Evolutionary conservation across 2,888 invertebrate genomes (phyloP).

Genomic region (Euspilapteryx auroguttella): DNA sequence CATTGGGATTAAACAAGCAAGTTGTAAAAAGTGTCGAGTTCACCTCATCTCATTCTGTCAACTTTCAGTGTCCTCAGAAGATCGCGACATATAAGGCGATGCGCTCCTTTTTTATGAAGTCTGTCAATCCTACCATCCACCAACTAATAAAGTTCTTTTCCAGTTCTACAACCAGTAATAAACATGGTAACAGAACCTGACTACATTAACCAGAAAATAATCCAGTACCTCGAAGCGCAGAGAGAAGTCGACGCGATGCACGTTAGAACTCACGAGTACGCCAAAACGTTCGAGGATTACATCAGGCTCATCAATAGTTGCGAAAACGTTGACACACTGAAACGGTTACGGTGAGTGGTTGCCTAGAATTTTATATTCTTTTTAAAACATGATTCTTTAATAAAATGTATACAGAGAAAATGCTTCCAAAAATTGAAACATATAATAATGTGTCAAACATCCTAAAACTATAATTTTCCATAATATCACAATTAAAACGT

Average conservation of each 20-base stretch:
- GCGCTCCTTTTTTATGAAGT: too few relatives aligned
- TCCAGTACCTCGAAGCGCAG: constrained; percentile 81
- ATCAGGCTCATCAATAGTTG: constrained; percentile 81
- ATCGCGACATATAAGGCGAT: too few relatives aligned
- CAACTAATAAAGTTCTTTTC: constrained; percentile 17
- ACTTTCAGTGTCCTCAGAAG: too few relatives aligned
- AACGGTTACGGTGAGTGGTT: constrained; percentile 71
- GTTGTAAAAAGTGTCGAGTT: too few relatives aligned
- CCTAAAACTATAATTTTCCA: too few relatives aligned
- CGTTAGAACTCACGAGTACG: constrained; percentile 81
- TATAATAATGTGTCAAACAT: too few relatives aligned
- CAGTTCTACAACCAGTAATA: constrained; percentile 81
- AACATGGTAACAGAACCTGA: constrained; percentile 87
- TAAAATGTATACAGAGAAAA: too few relatives aligned
- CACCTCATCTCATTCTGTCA: too few relatives aligned
- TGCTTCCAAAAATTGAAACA: too few relatives aligned
- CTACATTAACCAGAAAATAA: constrained; percentile 86
- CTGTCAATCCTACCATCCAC: too few relatives aligned
- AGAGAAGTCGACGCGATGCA: constrained; percentile 78
- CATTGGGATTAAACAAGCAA: neutral
- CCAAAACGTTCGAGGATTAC: constrained; percentile 88
- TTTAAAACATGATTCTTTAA: neutral
- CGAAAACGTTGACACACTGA: constrained; percentile 79
- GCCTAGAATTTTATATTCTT: constrained; percentile 11
- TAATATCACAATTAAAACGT: too few relatives aligned